Conservation (phyloP, 2,113 vertebrate species). For the rabbit (Oryctolagus cuniculus) region DNA sequence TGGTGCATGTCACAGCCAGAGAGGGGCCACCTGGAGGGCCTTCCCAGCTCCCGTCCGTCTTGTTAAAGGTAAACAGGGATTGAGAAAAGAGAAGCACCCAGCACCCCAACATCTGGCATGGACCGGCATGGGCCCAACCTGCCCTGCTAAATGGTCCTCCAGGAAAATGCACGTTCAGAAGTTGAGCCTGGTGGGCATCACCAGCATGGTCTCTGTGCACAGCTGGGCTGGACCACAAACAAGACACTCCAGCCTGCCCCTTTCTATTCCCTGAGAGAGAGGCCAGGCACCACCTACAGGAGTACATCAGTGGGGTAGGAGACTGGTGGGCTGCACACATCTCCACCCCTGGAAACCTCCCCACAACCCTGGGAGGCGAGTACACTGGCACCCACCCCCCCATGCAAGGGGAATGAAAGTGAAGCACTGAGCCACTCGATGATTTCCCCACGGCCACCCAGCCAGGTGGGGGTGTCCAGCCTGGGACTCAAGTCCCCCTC, state of each 20-base stretch:
- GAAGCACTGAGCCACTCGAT: not conserved
- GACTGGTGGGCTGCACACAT: not conserved
- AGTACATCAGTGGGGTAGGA: not conserved
- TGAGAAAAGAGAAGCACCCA: not conserved
- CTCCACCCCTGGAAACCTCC: not conserved
- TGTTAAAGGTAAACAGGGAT: constrained; percentile 33
- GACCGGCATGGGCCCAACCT: not conserved
- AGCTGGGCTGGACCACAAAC: not conserved
- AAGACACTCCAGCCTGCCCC: fast-evolving
- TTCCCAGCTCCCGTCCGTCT: not conserved
- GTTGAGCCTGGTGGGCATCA: not conserved
- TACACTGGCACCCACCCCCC: not conserved
- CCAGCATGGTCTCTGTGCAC: not conserved
- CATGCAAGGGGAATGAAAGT: not conserved
- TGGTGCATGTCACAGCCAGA: not conserved
- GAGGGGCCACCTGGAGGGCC: not conserved
- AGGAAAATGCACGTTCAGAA: not conserved
- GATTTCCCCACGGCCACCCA: not conserved
- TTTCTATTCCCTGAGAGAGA: not conserved
- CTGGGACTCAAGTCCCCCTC: not conserved
- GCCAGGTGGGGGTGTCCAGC: not conserved
- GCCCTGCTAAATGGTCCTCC: not conserved
- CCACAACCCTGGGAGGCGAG: no score
- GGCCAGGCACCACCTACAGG: not conserved
- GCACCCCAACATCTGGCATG: not conserved